Conservation (phyloP, 1,140 invertebrate species). For the Pomacea maculata region DNA sequence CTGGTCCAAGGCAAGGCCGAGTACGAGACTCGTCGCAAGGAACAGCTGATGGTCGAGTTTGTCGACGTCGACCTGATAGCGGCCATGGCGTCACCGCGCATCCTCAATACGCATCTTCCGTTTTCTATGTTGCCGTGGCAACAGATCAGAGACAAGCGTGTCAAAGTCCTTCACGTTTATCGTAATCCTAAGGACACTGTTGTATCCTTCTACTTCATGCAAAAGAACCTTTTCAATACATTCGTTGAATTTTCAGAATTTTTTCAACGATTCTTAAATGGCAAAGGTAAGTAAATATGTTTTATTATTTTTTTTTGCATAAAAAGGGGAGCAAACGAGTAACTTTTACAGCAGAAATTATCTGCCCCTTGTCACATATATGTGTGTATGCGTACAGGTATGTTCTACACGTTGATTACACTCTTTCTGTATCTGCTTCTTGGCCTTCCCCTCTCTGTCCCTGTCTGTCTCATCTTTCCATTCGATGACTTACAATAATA, state of each 20-base stretch:
- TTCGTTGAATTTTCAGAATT: no score
- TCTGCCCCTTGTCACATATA: background rate
- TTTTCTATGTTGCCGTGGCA: conserved; percentile 14
- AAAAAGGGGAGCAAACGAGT: no score
- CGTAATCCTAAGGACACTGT: conserved; percentile 49
- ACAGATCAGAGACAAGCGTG: conserved; percentile 4
- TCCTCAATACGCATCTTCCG: conserved; percentile 30
- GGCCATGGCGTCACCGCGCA: conserved; percentile 19
- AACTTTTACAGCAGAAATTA: no score
- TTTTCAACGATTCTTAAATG: no score
- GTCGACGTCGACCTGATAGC: conserved; percentile 16
- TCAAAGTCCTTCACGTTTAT: conserved; percentile 37
- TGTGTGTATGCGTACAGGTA: background rate
- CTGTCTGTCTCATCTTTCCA: no score
- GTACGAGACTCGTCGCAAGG: conserved; percentile 17
- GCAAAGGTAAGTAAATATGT: no score
- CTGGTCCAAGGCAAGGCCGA: conserved; percentile 24
- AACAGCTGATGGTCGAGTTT: conserved; percentile 25
- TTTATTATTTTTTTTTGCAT: no score
- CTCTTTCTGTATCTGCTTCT: no score
- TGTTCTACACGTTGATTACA: no score
- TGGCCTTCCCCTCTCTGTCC: no score
- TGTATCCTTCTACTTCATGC: conserved; percentile 45
- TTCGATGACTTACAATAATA: no score
- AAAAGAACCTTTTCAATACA: no score